phyloP scores from a whole-genome alignment of 2,113 vertebrate genomes.

The Laterallus jamaicensis region DNA sequence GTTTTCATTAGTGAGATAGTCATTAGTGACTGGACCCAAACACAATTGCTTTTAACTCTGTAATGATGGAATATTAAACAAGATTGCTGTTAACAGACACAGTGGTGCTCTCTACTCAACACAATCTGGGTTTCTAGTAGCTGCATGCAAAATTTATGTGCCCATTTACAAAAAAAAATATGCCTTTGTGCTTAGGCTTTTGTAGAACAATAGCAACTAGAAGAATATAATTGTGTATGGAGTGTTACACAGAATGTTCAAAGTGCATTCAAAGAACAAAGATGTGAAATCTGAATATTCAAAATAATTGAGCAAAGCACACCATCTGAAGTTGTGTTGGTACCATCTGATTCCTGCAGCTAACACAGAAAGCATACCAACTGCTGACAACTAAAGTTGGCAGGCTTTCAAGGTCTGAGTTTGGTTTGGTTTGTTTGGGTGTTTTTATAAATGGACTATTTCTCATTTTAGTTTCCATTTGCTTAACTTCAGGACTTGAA shows the following conservation, averaged over 20 bases:
- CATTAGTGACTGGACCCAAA: background rate
- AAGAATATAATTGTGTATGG: background rate
- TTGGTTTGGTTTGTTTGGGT: background rate
- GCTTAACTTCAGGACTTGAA: background rate
- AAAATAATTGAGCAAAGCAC: background rate
- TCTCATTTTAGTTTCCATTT: background rate
- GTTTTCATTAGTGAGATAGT: background rate
- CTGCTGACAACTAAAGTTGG: background rate
- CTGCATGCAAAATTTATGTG: background rate
- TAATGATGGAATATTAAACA: background rate
- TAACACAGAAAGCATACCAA: background rate
- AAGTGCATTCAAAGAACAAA: background rate
- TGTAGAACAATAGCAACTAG: background rate
- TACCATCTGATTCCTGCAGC: background rate
- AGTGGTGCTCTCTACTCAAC: background rate
- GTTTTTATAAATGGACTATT: background rate
- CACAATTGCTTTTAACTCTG: background rate
- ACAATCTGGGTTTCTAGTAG: background rate
- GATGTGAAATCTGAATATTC: background rate
- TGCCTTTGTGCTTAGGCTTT: background rate
- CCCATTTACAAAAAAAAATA: background rate
- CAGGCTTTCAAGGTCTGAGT: background rate
- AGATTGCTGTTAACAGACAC: background rate
- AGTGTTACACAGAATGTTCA: background rate
- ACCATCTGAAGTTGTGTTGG: background rate